Evolutionary conservation across 2,888 invertebrate species (phyloP).

Genomic region (Polydrusus cervinus): DNA sequence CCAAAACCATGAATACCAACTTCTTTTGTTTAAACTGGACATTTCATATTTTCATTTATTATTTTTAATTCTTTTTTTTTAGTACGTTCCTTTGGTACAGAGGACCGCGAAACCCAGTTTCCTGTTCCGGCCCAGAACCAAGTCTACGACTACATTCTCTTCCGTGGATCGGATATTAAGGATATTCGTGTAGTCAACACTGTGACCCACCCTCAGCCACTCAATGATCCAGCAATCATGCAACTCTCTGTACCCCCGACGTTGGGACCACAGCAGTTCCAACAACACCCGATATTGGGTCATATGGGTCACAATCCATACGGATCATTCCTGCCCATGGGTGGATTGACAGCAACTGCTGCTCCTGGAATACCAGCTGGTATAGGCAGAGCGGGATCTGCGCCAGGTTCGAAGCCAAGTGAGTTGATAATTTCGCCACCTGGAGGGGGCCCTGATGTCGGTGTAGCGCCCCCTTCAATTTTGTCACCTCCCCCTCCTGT

Average conservation of each 20-base stretch:
- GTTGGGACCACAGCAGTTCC: constrained; percentile 77
- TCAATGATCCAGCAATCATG: constrained; percentile 98
- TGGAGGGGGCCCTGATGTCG: constrained; percentile 42
- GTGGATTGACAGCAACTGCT: constrained; percentile 70
- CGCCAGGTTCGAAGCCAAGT: constrained; percentile 74
- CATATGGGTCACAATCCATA: constrained; percentile 70
- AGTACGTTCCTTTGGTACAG: constrained; percentile 99
- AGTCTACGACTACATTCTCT: constrained; percentile 98
- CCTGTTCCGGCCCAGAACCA: constrained; percentile 98
- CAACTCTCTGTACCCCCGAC: constrained; percentile 87
- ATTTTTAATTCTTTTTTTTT: constrained; percentile 64
- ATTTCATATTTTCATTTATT: too few species aligned
- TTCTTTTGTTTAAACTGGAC: too few species aligned
- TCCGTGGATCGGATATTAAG: constrained; percentile 98
- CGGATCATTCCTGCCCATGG: constrained; percentile 72
- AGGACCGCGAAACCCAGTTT: constrained; percentile 95
- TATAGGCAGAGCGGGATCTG: constrained; percentile 33
- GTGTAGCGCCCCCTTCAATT: constrained; percentile 64
- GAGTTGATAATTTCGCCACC: constrained; percentile 73
- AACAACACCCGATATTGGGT: constrained; percentile 83
- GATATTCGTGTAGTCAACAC: constrained; percentile 97
- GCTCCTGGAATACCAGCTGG: constrained; percentile 58
- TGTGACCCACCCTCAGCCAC: constrained; percentile 82
- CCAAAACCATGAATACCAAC: too few species aligned
- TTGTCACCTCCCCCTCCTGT: constrained; percentile 67